A percentile compares a stretch with the other conserved stretches of the same genome.
These are phyloP conservation scores for Eleutherodactylus coqui DNA, from an alignment of 2,797 vertebrate species.

Conservation along the genomic window DNA sequence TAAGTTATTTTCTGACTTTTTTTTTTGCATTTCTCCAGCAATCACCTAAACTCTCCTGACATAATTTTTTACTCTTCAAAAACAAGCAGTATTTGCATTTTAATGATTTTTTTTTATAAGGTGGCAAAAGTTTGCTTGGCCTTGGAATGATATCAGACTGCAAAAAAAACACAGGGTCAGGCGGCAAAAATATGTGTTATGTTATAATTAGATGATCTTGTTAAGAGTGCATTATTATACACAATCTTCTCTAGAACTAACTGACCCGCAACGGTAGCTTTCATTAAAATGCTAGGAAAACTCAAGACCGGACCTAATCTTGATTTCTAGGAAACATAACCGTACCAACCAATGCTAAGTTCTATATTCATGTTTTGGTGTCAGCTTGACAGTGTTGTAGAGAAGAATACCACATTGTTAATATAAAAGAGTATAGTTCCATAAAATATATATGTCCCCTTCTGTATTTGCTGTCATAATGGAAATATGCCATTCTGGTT, in stretches of 20 bases:
- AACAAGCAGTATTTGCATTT: constrained; percentile 80
- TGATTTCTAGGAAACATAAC: neutral
- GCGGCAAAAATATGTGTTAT: constrained; percentile 20
- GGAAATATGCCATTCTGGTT: neutral
- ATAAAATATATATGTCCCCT: neutral
- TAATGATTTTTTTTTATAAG: constrained; percentile 75
- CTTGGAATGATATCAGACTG: neutral
- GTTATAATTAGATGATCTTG: constrained; percentile 33
- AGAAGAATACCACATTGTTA: neutral
- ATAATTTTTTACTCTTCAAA: constrained; percentile 74
- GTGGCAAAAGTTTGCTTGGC: constrained; percentile 70
- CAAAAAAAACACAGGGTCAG: neutral
- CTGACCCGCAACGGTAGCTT: neutral
- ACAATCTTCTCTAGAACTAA: neutral
- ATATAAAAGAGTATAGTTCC: neutral
- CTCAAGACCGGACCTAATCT: neutral
- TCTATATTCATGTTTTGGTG: neutral
- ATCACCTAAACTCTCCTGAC: constrained; percentile 76
- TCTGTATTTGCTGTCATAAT: neutral
- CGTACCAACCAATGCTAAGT: neutral
- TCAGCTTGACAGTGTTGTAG: neutral
- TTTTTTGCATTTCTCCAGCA: constrained; percentile 62
- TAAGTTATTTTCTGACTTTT: constrained; percentile 70
- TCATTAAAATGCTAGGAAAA: neutral
- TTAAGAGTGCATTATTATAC: neutral